A percentile compares a stretch with the other conserved stretches of the same genome.
Evolutionary conservation across 2,888 invertebrate species (phyloP).

Genomic region (Zygaena filipendulae): DNA sequence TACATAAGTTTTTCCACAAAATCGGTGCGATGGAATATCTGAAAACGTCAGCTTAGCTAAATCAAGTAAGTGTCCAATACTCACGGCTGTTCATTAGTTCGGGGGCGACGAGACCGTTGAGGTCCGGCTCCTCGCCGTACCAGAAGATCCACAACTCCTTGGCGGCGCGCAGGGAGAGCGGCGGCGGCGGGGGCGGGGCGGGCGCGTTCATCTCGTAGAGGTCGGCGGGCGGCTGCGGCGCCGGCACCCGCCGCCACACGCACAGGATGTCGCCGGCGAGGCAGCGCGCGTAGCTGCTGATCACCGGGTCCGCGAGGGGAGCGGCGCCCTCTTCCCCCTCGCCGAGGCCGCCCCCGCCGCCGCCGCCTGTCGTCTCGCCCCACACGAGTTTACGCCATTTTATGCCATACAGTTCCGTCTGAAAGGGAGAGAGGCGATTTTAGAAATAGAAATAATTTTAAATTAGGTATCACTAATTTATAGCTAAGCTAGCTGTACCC

Average conservation of each 20-base stretch:
- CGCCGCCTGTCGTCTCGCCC: conserved; percentile 70
- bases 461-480: no score
- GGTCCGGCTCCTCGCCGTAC: conserved; percentile 98
- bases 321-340: conserved; percentile 60
- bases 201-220: conserved; percentile 65
- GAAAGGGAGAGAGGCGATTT: no score
- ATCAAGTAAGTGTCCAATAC: conserved; percentile 39
- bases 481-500: no score
- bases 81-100: conserved; percentile 89
- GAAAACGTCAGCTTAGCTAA: no score
- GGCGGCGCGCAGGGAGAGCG: conserved; percentile 84
- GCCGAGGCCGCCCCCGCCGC: conserved; percentile 30
- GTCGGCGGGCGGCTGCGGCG: conserved; percentile 56
- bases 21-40: no score
- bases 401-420: conserved; percentile 99
- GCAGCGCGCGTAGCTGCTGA: conserved; percentile 91
- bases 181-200: conserved; percentile 65
- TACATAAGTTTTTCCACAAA: no score
- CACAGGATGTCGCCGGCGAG: conserved; percentile 95
- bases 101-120: conserved; percentile 83
- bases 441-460: no score
- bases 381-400: conserved; percentile 97
- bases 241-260: conserved; percentile 93
- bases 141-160: conserved; percentile 99
- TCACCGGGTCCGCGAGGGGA: conserved; percentile 90